Evolutionary conservation across 1,140 invertebrate genomes (phyloP), one percentile per base, ranked within the genome.

Genomic region (Ephestia elutella): DNA sequence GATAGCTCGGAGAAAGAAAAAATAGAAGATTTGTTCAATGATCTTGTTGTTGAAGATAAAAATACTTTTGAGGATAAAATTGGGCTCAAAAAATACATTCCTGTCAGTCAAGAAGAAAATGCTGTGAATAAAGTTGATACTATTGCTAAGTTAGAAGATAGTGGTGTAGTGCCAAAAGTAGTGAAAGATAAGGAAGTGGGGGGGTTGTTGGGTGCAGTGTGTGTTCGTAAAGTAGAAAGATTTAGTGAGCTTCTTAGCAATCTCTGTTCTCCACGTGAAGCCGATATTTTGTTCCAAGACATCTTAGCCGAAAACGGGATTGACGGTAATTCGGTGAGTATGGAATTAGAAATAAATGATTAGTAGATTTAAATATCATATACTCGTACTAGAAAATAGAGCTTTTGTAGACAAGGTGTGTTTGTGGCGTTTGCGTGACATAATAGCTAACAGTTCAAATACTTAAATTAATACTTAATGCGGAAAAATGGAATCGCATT

Each of bases 161-260:
- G 56, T 59, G 66, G 75, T 79, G 78, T 78, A 78, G 84, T 86
- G 82, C 82, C 85, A 87, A 85, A 83, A 72, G 71, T 71, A 63
- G 59, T 78, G 64, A 77, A 80, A 66, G 70, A 71, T 59, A 78
- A 21, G 20, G 50, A 82, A 58, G 72, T 79, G 30, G 70, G 73
- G 25, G 78, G 83, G 8, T 75, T 88, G 55, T 72, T 88, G 59
- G 82, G 83, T 60, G 86, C 80, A 25, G 86, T 86, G 71, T 88
- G 86, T 86, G 83, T 88, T 65, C 78, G 80, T 58, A 86, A 82
- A 86, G 86, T 88, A 66, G 86, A 88, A 73, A 80, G 78, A 58
- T 88, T 88, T 59, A 88, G 86, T 88, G 86, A 88, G 68, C 75
- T 88, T 71, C 82, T 88, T 54, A 86, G 81, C 76, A 88, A 86